Conservation (phyloP, 2,797 vertebrate species). For the Sebastes cheni region DNA sequence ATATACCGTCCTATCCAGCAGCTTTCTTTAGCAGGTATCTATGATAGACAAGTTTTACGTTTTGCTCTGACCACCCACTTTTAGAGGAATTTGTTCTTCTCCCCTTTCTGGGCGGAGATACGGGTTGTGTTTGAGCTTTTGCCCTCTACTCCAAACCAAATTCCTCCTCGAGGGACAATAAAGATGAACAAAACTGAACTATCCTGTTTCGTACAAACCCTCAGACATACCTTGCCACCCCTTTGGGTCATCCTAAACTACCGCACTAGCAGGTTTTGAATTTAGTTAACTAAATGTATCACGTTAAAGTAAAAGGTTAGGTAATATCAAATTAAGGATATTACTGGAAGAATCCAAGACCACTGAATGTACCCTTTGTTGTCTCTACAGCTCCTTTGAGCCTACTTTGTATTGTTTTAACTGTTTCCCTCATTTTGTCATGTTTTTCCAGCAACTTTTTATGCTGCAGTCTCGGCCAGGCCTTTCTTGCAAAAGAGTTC, state of each 20-base stretch:
- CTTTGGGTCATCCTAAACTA: not conserved
- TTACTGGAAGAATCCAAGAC: not conserved
- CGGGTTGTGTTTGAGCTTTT: not conserved
- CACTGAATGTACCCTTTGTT: not conserved
- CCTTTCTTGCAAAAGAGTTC: not conserved
- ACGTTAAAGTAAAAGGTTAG: not conserved
- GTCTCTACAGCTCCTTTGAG: not conserved
- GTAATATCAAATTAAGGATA: not conserved
- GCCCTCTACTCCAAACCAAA: not conserved
- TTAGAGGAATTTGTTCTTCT: not conserved
- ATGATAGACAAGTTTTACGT: too few relatives aligned
- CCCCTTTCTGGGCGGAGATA: not conserved
- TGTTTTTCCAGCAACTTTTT: not conserved
- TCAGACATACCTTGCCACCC: not conserved
- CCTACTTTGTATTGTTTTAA: not conserved
- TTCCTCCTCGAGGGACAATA: not conserved
- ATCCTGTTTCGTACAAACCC: not conserved
- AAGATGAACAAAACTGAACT: not conserved
- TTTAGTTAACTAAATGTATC: not conserved
- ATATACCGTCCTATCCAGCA: not conserved
- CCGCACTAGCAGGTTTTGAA: not conserved
- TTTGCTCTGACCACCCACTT: not conserved
- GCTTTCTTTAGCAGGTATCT: not conserved
- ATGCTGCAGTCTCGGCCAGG: not conserved
- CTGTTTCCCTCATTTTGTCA: not conserved